Conservation (phyloP, 2,797 vertebrate genomes). For the Paguma larvata region DNA sequence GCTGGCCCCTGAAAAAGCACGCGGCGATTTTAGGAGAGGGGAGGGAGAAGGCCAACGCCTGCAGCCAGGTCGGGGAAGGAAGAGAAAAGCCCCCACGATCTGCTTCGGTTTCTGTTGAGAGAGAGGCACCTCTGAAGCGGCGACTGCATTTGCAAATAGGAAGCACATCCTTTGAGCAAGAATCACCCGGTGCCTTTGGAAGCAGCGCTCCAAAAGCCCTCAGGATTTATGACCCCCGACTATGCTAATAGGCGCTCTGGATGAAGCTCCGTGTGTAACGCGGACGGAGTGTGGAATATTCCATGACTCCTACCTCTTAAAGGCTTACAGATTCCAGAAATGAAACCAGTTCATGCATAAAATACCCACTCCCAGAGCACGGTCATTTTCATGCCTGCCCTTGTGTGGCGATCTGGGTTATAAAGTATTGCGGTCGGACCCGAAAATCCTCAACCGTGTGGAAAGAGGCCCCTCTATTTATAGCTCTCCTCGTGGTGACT, state of each 20-base stretch:
- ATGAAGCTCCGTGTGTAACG: constrained; percentile 29
- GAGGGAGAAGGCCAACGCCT: constrained; percentile 69
- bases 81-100: neutral
- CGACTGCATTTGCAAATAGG: constrained; percentile 81
- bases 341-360: constrained; percentile 50
- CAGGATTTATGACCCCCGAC: constrained; percentile 67
- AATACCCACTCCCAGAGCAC: neutral
- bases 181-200: constrained; percentile 71
- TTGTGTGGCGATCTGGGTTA: neutral
- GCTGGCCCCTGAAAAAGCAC: neutral
- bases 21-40: constrained; percentile 57
- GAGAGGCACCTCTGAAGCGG: constrained; percentile 79
- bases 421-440: neutral
- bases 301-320: constrained; percentile 48
- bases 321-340: constrained; percentile 47
- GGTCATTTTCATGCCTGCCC: neutral
- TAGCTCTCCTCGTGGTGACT: neutral
- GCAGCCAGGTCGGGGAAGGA: constrained; percentile 72
- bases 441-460: accelerated
- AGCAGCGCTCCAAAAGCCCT: constrained; percentile 76
- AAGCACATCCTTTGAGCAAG: constrained; percentile 72
- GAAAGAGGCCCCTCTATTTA: neutral
- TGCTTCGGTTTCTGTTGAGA: constrained; percentile 72
- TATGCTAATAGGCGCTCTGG: constrained; percentile 52
- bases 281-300: constrained; percentile 58